Evolutionary conservation across 2,113 vertebrate genomes (phyloP), one percentile per base, ranked within the genome.

Genomic region (Phalacrocorax aristotelis): DNA sequence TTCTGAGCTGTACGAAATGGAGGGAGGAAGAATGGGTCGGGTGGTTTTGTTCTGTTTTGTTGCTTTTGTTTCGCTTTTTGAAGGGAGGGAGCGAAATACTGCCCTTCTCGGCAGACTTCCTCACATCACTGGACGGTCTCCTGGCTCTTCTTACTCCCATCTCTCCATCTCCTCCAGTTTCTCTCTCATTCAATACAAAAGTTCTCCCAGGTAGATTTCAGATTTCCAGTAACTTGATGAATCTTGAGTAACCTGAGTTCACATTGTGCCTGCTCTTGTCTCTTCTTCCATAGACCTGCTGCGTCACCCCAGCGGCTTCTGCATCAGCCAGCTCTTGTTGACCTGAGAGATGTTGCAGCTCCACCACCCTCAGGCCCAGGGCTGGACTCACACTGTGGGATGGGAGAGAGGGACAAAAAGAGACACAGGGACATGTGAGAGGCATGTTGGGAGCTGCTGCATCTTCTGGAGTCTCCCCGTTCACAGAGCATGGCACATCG

Each of bases 361-460:
- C 49, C 14, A 40, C 19, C 42, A 57, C 20, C 8, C 6, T 4
- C 1, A 2, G 49, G n/a, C 25, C 58, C 3, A 1, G 21, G 66
- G 25, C 15, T 49, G 68, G 68, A 26, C 36, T 74, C 22, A 6
- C 0, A 1, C 26, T 62, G n/a, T n/a, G 42, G n/a, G 18, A 7
- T 49, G 30, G 16, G n/a, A n/a, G 58, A 49, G 57, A 29, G 49
- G 29, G 51, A 5, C 16, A 19, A 34, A 55, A 32, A 57, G 49
- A 38, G 52, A 32, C 10, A 25, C 0, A 3, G 32, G 46, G 36
- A 29, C 7, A 6, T 16, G 46, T 2, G 13, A 75, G 29, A 77
- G 44, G 26, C 25, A 13, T 1, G 6, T 19, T 0, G 3, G 30
- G 30, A 38, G 17, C 27, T 65, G 51, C 60, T 48, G 60, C 20